Percentiles rank a stretch among this genome's conserved stretches.
Evolutionary conservation across 1,140 invertebrate genomes (phyloP).

Genomic region (Tyrophagus putrescentiae): DNA sequence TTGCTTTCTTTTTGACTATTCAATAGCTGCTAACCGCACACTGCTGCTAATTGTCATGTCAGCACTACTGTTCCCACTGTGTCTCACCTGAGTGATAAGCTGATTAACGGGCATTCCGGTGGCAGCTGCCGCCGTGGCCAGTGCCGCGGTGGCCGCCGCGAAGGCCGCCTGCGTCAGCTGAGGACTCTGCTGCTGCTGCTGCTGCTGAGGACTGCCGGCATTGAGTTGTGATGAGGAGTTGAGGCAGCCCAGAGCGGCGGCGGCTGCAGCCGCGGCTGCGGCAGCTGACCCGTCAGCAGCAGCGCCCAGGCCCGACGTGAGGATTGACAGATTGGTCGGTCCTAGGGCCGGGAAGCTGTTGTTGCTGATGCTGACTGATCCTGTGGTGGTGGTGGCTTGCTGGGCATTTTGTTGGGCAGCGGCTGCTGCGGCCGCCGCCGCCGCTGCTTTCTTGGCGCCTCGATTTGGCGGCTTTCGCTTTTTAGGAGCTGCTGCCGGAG

Average conservation of each 20-base stretch:
- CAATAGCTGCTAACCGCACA: not conserved
- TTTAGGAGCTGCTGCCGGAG: too few species aligned
- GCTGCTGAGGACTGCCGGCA: not conserved
- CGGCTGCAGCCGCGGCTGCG: too few species aligned
- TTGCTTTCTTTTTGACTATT: not conserved
- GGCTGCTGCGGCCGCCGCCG: not conserved
- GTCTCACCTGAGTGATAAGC: constrained; percentile 11
- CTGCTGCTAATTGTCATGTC: too few species aligned
- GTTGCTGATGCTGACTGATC: not conserved
- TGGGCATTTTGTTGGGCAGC: not conserved
- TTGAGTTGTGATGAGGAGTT: not conserved
- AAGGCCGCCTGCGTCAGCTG: constrained; percentile 15
- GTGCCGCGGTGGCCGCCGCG: constrained; percentile 16
- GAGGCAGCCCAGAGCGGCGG: too few species aligned
- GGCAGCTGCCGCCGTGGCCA: constrained; percentile 18
- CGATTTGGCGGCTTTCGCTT: not conserved
- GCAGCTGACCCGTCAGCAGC: not conserved
- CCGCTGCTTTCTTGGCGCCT: not conserved
- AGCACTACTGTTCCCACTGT: too few species aligned
- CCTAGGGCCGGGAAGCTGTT: not conserved
- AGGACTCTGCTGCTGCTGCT: not conserved
- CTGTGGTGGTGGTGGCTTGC: not conserved
- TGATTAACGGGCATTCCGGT: constrained; percentile 18
- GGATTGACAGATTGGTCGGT: constrained; percentile 3
- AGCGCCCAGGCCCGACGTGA: not conserved